Evolutionary conservation across 2,113 vertebrate species (phyloP).

Genomic region (Heptranchias perlo): DNA sequence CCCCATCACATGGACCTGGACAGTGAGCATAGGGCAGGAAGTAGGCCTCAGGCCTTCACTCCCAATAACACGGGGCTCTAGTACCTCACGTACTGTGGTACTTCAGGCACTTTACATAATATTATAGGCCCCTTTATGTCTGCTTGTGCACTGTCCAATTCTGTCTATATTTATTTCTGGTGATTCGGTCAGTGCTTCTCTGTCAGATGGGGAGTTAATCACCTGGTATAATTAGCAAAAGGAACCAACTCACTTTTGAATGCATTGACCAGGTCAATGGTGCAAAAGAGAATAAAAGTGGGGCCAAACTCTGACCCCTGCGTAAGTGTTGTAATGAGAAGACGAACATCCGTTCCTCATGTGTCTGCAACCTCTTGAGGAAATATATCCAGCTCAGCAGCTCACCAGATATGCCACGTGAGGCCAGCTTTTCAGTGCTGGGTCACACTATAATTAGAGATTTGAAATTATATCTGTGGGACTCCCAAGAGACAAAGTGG

Average conservation of each 20-base stretch:
- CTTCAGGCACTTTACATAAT: neutral
- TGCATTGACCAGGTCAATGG: neutral
- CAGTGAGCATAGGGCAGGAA: neutral
- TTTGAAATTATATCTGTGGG: slow-evolving; percentile 9
- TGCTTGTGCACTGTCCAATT: neutral
- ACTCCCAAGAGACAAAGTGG: neutral
- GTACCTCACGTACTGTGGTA: neutral
- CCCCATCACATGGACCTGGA: neutral
- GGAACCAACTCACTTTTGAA: neutral
- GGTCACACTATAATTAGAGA: neutral
- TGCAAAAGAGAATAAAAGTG: neutral
- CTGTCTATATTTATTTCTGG: neutral
- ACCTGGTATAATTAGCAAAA: neutral
- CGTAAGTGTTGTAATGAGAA: neutral
- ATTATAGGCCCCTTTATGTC: neutral
- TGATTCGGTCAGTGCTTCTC: neutral
- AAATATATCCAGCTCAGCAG: neutral
- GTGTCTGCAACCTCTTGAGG: too few relatives aligned
- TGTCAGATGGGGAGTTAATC: neutral
- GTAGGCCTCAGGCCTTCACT: neutral
- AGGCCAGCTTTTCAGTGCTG: neutral
- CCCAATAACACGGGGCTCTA: neutral
- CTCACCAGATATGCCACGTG: neutral
- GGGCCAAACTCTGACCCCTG: neutral
- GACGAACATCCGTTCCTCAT: neutral